phyloP scores from a whole-genome alignment of 2,888 invertebrate genomes.

The Ecliptopera silaceata region DNA sequence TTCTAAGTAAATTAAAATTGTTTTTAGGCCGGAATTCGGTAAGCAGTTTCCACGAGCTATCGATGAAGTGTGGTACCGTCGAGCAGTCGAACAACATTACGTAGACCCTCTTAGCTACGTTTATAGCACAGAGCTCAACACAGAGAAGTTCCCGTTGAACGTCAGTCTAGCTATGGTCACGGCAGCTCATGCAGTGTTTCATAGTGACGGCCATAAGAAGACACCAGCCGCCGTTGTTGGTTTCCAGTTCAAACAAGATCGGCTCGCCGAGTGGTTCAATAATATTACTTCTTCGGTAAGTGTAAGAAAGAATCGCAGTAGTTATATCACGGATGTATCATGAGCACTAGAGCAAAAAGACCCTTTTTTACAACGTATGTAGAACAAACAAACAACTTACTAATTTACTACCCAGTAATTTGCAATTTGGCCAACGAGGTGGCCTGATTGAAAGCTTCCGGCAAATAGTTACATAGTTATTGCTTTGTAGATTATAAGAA shows the following conservation, averaged over 20 bases:
- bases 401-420: no score
- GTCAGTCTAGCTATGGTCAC: slow-evolving; percentile 89
- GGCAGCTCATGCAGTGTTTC: slow-evolving; percentile 93
- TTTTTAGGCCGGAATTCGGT: slow-evolving; percentile 86
- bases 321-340: no score
- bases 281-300: slow-evolving; percentile 90
- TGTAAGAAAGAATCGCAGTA: slow-evolving; percentile 16
- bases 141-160: slow-evolving; percentile 74
- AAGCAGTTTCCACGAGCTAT: slow-evolving; percentile 89
- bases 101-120: slow-evolving; percentile 91
- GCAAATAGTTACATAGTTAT: no score
- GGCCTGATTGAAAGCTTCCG: no score
- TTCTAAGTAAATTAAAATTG: neutral
- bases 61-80: slow-evolving; percentile 94
- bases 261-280: slow-evolving; percentile 89
- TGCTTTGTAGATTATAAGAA: no score
- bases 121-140: slow-evolving; percentile 80
- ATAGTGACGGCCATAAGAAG: slow-evolving; percentile 82
- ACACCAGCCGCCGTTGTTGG: slow-evolving; percentile 88
- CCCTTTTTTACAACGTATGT: no score
- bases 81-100: slow-evolving; percentile 94
- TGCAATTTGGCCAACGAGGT: no score
- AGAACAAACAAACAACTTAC: no score
- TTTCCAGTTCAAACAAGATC: slow-evolving; percentile 91
- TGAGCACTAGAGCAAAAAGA: no score